These are phyloP conservation scores for Synanthedon tipuliformis DNA, from an alignment of 2,888 invertebrate species.

Conservation along the genomic window DNA sequence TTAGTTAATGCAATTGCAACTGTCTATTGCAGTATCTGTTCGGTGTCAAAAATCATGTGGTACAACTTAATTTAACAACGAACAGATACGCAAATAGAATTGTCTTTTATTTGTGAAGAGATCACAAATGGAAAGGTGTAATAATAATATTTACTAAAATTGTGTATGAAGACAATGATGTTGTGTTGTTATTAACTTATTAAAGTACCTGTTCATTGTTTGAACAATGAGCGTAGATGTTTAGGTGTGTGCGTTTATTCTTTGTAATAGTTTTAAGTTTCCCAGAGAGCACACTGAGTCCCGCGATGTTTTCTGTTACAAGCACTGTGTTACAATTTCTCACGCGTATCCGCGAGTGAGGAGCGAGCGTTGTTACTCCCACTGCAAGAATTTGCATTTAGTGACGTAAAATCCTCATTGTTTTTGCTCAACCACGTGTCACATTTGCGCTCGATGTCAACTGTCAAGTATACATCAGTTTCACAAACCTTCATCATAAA, in stretches of 20 bases:
- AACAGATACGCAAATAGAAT: too few species aligned
- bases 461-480: slow-evolving; percentile 1
- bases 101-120: too few species aligned
- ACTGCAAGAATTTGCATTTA: slow-evolving; percentile 25
- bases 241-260: background rate
- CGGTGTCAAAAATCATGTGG: too few species aligned
- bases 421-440: slow-evolving; percentile 32
- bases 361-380: slow-evolving; percentile 4
- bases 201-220: background rate
- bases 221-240: background rate
- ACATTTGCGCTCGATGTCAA: slow-evolving; percentile 14
- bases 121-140: too few species aligned
- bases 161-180: background rate
- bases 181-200: background rate
- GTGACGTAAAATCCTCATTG: slow-evolving; percentile 29
- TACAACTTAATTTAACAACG: too few species aligned
- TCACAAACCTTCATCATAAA: background rate
- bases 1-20: too few species aligned
- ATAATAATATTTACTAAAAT: background rate
- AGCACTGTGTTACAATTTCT: slow-evolving; percentile 39
- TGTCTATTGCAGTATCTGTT: too few species aligned
- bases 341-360: slow-evolving; percentile 19
- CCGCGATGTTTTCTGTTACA: background rate
- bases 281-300: background rate
- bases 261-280: background rate